Base-by-base conservation (phyloP, 2,888 invertebrate species). In the Aspidiotus destructor region DNA sequence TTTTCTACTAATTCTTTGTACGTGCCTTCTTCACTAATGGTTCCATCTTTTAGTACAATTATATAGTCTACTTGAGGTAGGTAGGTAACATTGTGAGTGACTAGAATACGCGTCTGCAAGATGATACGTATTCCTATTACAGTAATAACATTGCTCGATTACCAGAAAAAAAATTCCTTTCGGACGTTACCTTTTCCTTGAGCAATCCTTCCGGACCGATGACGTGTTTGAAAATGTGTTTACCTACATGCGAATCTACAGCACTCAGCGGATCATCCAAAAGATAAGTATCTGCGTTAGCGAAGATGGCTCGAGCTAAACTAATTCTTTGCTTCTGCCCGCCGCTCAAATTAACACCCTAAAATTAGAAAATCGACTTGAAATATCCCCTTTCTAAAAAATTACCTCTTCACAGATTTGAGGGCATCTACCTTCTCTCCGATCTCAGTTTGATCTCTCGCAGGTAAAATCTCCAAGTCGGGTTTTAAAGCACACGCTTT, bases 371-470 rank as follows among this genome's bases (percentile, higher is more conserved):
- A 15, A 1, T 7, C 11, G 11, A n/a, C 9, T 41, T 8, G n/a
- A 41, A 28, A n/a, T 17, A 8, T 28, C 28, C 5, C 28, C 5
- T 28, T 28, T 28, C 28, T 5, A 28, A 28, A 3, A 28, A 28
- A 28, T 28, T 28, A 28, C 5, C 28, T 28, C 5, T 28, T 28
- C 28, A 28, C 28, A 3, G 1, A 28, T 28, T 28, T 28, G 28
- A 28, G 28, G 5, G 28, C 5, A 48, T 62, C 53, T 58, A 73
- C 73, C 69, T 97, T 98, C 79, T 99, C 98, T 70, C 99, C 99
- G 73, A 99, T 98, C 81, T 99, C 98, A 0, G 98, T 99, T 76
- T 85, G 84, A 80, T 99, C 98, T 0, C 97, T 95, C n/a, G 88
- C 95, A 0, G 92, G 90, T 53, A 99, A 79, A 79, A 97, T 93